Conservation (phyloP, 37 sponge, comb jelly and placozoan species). For the Chondrilla cf. caribensis region DNA sequence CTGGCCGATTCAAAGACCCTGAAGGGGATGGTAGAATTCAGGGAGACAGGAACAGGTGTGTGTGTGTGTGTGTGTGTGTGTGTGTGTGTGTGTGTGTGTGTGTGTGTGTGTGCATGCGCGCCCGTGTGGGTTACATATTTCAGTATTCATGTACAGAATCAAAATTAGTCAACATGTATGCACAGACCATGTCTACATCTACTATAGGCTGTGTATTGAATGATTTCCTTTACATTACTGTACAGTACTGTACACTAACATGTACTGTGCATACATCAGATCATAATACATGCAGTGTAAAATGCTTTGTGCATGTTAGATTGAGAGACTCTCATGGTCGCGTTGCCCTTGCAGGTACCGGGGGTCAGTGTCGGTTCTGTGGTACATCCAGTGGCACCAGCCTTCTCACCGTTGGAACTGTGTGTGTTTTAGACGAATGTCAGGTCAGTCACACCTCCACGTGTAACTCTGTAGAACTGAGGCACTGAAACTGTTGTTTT, state of each 20-base stretch:
- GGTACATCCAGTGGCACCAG: conserved; percentile 72
- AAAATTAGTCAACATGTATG: no score
- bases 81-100: no score
- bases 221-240: no score
- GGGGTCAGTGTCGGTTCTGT: conserved; percentile 90
- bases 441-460: conserved; percentile 27
- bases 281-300: no score
- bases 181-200: background rate
- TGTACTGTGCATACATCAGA: background rate
- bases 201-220: background rate
- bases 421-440: conserved; percentile 81
- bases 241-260: no score
- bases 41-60: conserved; percentile 74
- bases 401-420: conserved; percentile 77
- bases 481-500: no score
- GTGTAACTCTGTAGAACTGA: no score
- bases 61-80: conserved; percentile 9
- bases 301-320: no score
- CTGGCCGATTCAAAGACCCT: conserved; percentile 90
- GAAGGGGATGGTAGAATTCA: conserved; percentile 94
- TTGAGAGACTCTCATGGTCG: background rate
- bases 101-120: no score
- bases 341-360: conserved; percentile 38
- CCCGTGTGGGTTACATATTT: no score
- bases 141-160: no score